phyloP scores from a whole-genome alignment of 2,888 invertebrate genomes.

The Zootermopsis nevadensis region DNA sequence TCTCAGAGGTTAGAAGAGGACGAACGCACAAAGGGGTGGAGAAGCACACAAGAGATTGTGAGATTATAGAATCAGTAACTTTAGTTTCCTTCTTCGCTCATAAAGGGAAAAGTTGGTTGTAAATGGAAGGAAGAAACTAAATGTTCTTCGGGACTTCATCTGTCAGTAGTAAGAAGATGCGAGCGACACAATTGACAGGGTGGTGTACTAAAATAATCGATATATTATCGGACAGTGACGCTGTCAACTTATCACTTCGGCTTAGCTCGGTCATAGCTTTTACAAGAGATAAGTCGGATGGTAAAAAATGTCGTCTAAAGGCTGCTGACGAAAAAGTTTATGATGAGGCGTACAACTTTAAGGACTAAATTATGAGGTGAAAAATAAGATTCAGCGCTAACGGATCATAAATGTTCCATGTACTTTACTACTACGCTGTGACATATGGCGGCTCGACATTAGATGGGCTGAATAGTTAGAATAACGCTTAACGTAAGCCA shows the following conservation, averaged over 20 bases:
- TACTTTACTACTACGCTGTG: no score
- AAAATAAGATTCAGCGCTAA: no score
- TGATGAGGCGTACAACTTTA: no score
- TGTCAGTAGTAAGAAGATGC: background rate
- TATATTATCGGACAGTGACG: background rate
- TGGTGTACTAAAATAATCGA: background rate
- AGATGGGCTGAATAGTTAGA: no score
- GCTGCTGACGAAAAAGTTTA: no score
- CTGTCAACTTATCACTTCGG: background rate
- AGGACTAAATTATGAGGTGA: no score
- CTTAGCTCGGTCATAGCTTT: no score
- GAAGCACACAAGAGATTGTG: background rate
- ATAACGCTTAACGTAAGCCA: no score
- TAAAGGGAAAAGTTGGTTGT: background rate
- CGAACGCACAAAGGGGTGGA: background rate
- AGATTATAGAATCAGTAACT: background rate
- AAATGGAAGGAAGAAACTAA: background rate
- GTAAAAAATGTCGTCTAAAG: no score
- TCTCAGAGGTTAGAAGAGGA: background rate
- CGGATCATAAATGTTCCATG: no score
- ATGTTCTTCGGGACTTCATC: background rate
- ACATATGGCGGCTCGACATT: no score
- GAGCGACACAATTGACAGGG: background rate
- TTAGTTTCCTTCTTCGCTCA: background rate
- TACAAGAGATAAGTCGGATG: no score